phyloP scores from a whole-genome alignment of 2,113 vertebrate species.

The Oenanthe oenanthe region DNA sequence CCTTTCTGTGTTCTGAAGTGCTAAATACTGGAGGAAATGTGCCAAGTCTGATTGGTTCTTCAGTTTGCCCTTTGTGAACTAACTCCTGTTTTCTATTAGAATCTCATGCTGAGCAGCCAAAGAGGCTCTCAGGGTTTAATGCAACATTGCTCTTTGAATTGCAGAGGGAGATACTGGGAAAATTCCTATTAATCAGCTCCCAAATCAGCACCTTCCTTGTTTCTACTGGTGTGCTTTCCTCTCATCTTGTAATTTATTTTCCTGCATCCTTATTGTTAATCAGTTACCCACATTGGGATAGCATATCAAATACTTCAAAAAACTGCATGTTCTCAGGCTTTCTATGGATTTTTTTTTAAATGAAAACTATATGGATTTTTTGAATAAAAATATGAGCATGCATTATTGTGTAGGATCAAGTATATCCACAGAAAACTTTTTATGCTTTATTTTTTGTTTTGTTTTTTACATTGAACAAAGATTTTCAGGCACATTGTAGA shows the following conservation, averaged over 20 bases:
- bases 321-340: background rate
- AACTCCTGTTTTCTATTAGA: background rate
- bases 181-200: background rate
- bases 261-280: background rate
- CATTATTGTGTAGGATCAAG: background rate
- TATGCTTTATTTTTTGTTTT: background rate
- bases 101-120: background rate
- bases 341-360: background rate
- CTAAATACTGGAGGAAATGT: background rate
- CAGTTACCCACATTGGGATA: background rate
- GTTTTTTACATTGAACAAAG: background rate
- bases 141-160: conserved; percentile 2
- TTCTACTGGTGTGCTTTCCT: background rate
- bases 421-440: background rate
- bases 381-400: background rate
- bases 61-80: background rate
- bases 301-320: background rate
- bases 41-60: background rate
- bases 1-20: background rate
- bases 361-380: background rate
- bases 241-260: background rate
- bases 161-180: background rate
- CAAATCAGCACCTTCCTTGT: background rate
- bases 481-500: background rate
- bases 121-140: background rate